Conservation (phyloP, 1,140 invertebrate genomes). For the Neotoxoptera formosana region DNA sequence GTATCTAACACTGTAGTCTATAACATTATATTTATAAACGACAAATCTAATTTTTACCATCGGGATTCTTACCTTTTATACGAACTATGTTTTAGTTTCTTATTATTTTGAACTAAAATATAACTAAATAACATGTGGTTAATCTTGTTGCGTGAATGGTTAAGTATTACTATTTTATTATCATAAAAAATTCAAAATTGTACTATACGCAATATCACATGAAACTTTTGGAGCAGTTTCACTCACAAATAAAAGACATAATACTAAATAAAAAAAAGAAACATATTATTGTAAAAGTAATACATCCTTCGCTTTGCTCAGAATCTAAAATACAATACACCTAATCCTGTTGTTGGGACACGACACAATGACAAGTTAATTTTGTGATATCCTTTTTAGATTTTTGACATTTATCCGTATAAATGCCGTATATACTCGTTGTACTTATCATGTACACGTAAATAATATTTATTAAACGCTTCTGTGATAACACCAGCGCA, state of each 20-base stretch:
- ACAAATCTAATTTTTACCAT: background rate
- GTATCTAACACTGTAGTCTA: background rate
- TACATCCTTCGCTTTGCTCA: background rate
- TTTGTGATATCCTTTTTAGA: background rate
- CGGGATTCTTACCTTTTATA: background rate
- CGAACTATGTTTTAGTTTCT: background rate
- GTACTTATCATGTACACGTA: background rate
- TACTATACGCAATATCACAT: background rate
- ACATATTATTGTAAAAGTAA: background rate
- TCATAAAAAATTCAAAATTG: background rate
- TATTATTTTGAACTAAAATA: background rate
- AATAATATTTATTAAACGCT: conserved; percentile 4
- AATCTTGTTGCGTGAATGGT: background rate
- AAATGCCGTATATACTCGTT: background rate
- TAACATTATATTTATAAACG: background rate
- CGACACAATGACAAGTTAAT: background rate
- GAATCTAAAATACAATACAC: background rate
- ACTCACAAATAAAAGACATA: background rate
- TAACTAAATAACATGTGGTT: background rate
- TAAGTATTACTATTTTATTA: background rate
- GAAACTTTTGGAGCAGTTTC: background rate
- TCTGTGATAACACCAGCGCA: background rate
- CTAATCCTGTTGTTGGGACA: background rate
- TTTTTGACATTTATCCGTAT: conserved; percentile 12
- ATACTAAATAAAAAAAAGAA: background rate